Percentiles rank a stretch among this genome's conserved stretches.
Evolutionary conservation across 1,140 invertebrate genomes (phyloP).

Genomic region (Papilio dardanus): DNA sequence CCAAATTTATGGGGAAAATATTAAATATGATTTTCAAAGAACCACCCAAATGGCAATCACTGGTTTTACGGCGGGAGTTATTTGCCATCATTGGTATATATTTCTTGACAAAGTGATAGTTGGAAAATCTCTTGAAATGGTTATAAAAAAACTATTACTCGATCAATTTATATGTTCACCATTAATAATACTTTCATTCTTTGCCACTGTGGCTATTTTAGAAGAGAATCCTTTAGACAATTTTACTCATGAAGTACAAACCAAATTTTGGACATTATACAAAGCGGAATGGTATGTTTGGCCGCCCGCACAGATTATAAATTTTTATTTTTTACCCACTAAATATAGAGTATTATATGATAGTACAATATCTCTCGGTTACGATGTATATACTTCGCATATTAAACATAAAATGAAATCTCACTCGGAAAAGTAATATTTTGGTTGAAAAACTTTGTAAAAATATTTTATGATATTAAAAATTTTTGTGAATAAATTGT

Average conservation of each 20-base stretch:
- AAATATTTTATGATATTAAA: conserved; percentile 8
- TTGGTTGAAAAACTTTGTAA: neutral
- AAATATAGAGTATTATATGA: conserved; percentile 93
- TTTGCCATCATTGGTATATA: conserved; percentile 90
- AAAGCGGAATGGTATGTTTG: conserved; percentile 90
- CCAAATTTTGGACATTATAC: conserved; percentile 91
- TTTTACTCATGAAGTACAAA: conserved; percentile 86
- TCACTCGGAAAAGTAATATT: conserved; percentile 24
- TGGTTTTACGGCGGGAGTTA: conserved; percentile 88
- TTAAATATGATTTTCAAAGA: conserved; percentile 85
- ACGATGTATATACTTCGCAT: conserved; percentile 94
- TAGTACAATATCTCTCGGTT: conserved; percentile 92
- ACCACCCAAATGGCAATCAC: conserved; percentile 90
- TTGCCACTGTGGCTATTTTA: conserved; percentile 88
- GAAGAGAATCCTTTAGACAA: conserved; percentile 85
- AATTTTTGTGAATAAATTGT: conserved; percentile 36
- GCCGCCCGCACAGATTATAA: conserved; percentile 87
- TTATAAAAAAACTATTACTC: conserved; percentile 91
- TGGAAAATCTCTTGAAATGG: conserved; percentile 85
- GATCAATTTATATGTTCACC: conserved; percentile 95
- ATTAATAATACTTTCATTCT: conserved; percentile 90
- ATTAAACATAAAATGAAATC: conserved; percentile 85
- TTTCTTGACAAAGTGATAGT: conserved; percentile 86
- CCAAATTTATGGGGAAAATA: conserved; percentile 85
- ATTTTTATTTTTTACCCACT: conserved; percentile 93